Evolutionary conservation across 2,797 vertebrate species (phyloP).

Genomic region (Thunnus albacares): DNA sequence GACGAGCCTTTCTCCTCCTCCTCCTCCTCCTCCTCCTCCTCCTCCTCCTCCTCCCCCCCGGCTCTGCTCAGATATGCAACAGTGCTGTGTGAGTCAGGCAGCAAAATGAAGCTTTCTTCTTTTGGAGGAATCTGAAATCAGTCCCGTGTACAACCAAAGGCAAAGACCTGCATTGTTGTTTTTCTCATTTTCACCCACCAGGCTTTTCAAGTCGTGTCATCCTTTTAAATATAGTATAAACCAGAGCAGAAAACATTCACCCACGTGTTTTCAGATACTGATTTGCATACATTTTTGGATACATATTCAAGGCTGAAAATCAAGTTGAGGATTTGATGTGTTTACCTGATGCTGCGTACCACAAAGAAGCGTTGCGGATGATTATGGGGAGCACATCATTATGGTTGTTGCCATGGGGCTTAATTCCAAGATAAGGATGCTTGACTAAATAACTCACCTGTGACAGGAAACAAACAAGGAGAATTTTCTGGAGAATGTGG

Average conservation of each 20-base stretch:
- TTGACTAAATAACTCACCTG: conserved; percentile 68
- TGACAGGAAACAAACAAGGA: conserved; percentile 54
- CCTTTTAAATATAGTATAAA: conserved; percentile 32
- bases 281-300: conserved; percentile 45
- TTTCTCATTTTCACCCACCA: conserved; percentile 10
- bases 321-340: conserved; percentile 49
- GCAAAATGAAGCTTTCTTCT: conserved; percentile 26
- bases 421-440: conserved; percentile 62
- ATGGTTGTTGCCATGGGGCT: conserved; percentile 53
- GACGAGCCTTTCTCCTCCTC: conserved; percentile 18
- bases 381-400: conserved; percentile 46
- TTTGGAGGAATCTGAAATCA: conserved; percentile 6
- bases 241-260: conserved; percentile 19
- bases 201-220: conserved; percentile 19
- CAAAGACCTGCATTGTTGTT: not conserved
- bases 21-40: not conserved
- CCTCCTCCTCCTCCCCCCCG: not conserved
- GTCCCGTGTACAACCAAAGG: not conserved
- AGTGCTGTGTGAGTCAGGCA: conserved; percentile 15
- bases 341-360: conserved; percentile 53
- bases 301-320: conserved; percentile 34
- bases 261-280: conserved; percentile 29
- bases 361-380: conserved; percentile 38
- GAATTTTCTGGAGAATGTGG: conserved; percentile 1
- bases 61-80: conserved; percentile 28